Evolutionary conservation across 2,113 vertebrate species (phyloP).

Genomic region (Ardeotis arabs): DNA sequence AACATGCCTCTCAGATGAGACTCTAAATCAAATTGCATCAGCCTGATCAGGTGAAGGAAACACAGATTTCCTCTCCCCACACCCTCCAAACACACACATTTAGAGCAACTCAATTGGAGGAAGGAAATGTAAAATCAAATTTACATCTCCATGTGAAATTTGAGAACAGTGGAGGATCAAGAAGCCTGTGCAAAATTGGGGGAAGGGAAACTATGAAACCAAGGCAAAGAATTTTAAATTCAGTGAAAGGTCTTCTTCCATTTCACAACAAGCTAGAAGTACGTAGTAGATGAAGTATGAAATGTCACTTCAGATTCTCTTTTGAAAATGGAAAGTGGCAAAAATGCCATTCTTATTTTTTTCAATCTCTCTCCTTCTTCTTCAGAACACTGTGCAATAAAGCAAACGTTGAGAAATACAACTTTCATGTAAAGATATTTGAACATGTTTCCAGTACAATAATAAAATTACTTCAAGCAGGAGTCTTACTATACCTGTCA

Average conservation of each 20-base stretch:
- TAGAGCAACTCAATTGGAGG: slow-evolving; percentile 64
- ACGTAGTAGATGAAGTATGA: not conserved
- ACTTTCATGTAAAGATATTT: not conserved
- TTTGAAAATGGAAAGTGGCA: not conserved
- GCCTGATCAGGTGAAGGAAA: slow-evolving; percentile 71
- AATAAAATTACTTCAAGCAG: not conserved
- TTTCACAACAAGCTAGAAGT: slow-evolving; percentile 8
- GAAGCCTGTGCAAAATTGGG: not conserved
- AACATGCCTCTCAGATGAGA: slow-evolving; percentile 1
- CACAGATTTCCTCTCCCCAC: slow-evolving; percentile 66
- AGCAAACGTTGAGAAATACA: not conserved
- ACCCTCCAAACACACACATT: slow-evolving; percentile 57
- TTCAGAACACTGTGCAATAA: not conserved
- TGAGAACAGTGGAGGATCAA: slow-evolving; percentile 11
- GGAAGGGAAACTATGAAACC: slow-evolving; percentile 10
- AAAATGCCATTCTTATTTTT: not conserved
- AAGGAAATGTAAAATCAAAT: slow-evolving; percentile 73
- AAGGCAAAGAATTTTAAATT: slow-evolving; percentile 38
- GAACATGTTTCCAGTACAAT: not conserved
- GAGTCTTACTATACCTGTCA: slow-evolving; percentile 80
- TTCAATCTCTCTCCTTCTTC: not conserved
- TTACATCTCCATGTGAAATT: slow-evolving; percentile 65
- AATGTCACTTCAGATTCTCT: not conserved
- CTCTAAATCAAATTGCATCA: slow-evolving; percentile 49
- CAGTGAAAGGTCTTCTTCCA: slow-evolving; percentile 21